phyloP scores from a whole-genome alignment of 2,888 invertebrate genomes.

The Cyaniris semiargus region DNA sequence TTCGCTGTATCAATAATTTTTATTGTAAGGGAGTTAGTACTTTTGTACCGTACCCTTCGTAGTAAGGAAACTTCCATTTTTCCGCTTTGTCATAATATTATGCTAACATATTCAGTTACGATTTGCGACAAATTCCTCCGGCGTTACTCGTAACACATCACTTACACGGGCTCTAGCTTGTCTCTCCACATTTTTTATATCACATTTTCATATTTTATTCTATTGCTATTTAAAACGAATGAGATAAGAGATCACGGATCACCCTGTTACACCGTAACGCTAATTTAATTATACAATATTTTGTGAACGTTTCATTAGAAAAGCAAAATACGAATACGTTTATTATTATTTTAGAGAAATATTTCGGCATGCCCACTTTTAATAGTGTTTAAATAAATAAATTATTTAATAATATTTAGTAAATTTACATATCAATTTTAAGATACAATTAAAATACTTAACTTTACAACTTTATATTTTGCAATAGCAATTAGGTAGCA shows the following conservation, averaged over 20 bases:
- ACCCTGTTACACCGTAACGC: neutral
- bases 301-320: neutral
- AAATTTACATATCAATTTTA: no score
- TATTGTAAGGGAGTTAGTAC: neutral
- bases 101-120: neutral
- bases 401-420: no score
- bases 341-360: no score
- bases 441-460: no score
- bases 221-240: conserved; percentile 15
- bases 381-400: no score
- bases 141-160: neutral
- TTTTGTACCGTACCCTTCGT: neutral
- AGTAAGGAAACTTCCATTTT: neutral
- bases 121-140: neutral
- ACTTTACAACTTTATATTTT: no score
- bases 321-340: no score
- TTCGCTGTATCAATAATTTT: neutral
- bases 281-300: neutral
- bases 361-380: no score
- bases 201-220: conserved; percentile 19
- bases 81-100: neutral
- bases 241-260: neutral
- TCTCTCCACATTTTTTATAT: neutral
- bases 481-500: no score
- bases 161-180: neutral